Evolutionary conservation across 2,113 vertebrate genomes (phyloP), one percentile per base, ranked within the genome.

Genomic region (Gasterosteus nipponicus): DNA sequence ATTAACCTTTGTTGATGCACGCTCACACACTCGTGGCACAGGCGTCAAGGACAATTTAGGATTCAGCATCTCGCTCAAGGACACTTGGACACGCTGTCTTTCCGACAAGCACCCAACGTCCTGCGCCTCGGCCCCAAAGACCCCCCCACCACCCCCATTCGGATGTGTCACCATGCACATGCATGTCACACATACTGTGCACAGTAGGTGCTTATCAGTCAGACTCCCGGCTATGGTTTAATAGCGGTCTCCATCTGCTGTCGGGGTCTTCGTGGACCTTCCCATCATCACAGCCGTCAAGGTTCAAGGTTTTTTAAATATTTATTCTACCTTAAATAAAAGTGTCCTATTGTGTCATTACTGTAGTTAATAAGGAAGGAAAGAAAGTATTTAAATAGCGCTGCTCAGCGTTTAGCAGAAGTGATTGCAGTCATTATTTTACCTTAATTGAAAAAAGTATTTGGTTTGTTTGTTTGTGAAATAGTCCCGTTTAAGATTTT

Each of bases 141-240:
- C 38, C 39, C 29, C 12, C 54, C 54, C 12, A 14, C 14, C 35
- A 19, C 39, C 29, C 16, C 41, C n/a, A 33, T 81, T n/a, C 44
- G 47, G 62, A 18, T 58, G 41, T 26, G 61, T 58, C 39, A 16
- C 47, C n/a, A 54, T 59, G 54, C 29, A 67, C 67, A 82, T 68
- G 41, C 31, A 57, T 61, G 19, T 58, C 51, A 56, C 3, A 10
- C 29, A 29, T 63, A 33, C 33, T 33, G 33, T n/a, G n/a, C 33
- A 33, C 33, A 33, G 33, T 33, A 57, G 51, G 33, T 42, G 16
- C 33, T 41, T 60, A 19, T 47, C 67, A 57, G 58, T 69, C 57
- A 69, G 46, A 44, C 46, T 26, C 38, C 35, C 26, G 44, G 31
- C 54, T 77, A 41, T 46, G 66, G 56, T 77, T 44, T 14, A 62